Conservation (phyloP, 2,113 vertebrate genomes). For the Hemibagrus wyckioides region DNA sequence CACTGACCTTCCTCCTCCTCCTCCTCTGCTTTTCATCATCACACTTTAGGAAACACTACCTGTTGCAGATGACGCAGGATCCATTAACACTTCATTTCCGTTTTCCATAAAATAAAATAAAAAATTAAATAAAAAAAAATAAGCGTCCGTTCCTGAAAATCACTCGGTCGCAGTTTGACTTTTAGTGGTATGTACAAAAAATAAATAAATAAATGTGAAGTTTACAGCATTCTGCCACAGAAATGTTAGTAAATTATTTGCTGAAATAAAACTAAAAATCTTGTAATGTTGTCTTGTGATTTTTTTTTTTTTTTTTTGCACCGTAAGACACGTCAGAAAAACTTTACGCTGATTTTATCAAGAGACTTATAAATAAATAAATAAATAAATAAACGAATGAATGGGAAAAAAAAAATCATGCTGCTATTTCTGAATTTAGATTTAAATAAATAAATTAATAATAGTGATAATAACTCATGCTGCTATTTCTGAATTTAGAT, state of each 20-base stretch:
- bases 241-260: constrained; percentile 35
- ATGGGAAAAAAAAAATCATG: no score
- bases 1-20: background rate
- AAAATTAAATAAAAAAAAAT: no score
- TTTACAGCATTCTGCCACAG: constrained; percentile 31
- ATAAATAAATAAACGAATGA: no score
- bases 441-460: no score
- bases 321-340: no score
- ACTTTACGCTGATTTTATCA: no score
- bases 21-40: background rate
- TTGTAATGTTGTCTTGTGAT: background rate
- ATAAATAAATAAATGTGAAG: background rate
- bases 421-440: no score
- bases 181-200: background rate
- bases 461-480: no score
- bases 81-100: background rate
- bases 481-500: no score
- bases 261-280: constrained; percentile 25
- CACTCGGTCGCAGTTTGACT: background rate
- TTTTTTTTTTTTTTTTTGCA: background rate
- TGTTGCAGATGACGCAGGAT: background rate
- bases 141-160: background rate
- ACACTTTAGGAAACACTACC: constrained; percentile 13
- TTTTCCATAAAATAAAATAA: background rate
- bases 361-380: no score